Evolutionary conservation across 1,140 invertebrate species (phyloP).

Genomic region (Acromyrmex heyeri): DNA sequence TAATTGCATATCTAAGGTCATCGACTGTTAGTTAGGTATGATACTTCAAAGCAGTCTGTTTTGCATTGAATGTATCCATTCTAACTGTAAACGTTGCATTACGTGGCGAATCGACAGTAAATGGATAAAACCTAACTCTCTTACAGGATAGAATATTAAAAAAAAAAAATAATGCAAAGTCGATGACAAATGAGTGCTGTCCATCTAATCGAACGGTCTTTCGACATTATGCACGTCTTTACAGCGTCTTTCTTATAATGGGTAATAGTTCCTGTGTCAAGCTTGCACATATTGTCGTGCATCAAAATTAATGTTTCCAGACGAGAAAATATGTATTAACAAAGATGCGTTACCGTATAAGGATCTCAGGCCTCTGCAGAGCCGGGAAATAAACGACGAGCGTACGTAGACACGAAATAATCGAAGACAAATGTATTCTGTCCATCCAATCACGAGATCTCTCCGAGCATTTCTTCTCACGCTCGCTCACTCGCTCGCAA

Average conservation of each 20-base stretch:
- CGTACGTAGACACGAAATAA: slow-evolving; percentile 19
- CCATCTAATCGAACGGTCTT: slow-evolving; percentile 42
- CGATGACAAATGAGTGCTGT: slow-evolving; percentile 57
- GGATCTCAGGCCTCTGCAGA: background rate
- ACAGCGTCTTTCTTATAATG: slow-evolving; percentile 17
- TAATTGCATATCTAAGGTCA: slow-evolving; percentile 53
- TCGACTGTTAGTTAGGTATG: slow-evolving; percentile 36
- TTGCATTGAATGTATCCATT: slow-evolving; percentile 21
- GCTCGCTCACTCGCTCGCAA: background rate
- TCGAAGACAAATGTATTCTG: slow-evolving; percentile 15
- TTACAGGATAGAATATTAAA: background rate
- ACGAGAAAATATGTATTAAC: slow-evolving; percentile 37
- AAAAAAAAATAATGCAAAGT: slow-evolving; percentile 32
- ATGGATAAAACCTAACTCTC: slow-evolving; percentile 10
- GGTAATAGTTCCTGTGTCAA: slow-evolving; percentile 42
- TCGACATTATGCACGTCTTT: slow-evolving; percentile 22
- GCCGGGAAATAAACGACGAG: background rate
- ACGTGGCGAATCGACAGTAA: slow-evolving; percentile 13
- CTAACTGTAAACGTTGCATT: slow-evolving; percentile 58
- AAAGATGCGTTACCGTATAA: slow-evolving; percentile 50
- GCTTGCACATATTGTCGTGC: slow-evolving; percentile 17
- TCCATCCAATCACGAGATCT: background rate
- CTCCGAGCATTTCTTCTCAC: background rate
- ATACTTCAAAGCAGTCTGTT: slow-evolving; percentile 31
- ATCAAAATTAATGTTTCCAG: slow-evolving; percentile 41